Evolutionary conservation across 2,113 vertebrate genomes (phyloP), one percentile per base, ranked within the genome.

Genomic region (Lathamus discolor): DNA sequence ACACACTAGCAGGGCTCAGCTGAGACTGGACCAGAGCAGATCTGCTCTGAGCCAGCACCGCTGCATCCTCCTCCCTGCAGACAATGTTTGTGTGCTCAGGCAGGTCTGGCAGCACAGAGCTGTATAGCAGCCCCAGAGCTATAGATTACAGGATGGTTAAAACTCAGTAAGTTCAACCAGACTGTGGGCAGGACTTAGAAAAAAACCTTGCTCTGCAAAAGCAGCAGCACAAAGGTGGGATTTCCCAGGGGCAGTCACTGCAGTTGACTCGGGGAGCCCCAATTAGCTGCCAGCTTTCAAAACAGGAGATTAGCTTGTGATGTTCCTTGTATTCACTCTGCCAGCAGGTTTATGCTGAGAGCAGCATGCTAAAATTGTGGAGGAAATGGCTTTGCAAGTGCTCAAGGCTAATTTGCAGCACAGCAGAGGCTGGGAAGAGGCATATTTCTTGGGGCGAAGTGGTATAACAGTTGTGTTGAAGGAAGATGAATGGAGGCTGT

Each of bases 31-130:
- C 28, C 0, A 0, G 44, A 80, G 76, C 61, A 1, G 4, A 33
- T 13, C 5, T 2, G 3, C 31, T 43, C 39, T 3, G 0, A 63
- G 35, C 83, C 1, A 6, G 55, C 46, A 3, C 70, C 6, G 4
- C 72, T 2, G 1, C n/a, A 49, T 72, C 63, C 52, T 76, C 52
- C 46, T 61, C 52, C 54, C 48, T n/a, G 67, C 63, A 86, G 67
- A 43, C 4, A 0, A n/a, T 63, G 69, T 33, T 55, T 55, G 61
- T 25, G 0, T 44, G 80, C 72, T 72, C 1, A 1, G 85, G 66
- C 69, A 91, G 54, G 64, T 69, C 81, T 10, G 2, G 52, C 59
- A 43, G n/a, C 46, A 46, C 31, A 17, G 22, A 35, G 28, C 31
- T 62, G 16, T 35, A 8, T 2, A 27, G 77, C 90, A 62, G 61